Percentiles rank a stretch among this genome's conserved stretches.
These are phyloP conservation scores for Protula sp. DNA, from an alignment of 2,888 invertebrate species.

Conservation along the genomic window DNA sequence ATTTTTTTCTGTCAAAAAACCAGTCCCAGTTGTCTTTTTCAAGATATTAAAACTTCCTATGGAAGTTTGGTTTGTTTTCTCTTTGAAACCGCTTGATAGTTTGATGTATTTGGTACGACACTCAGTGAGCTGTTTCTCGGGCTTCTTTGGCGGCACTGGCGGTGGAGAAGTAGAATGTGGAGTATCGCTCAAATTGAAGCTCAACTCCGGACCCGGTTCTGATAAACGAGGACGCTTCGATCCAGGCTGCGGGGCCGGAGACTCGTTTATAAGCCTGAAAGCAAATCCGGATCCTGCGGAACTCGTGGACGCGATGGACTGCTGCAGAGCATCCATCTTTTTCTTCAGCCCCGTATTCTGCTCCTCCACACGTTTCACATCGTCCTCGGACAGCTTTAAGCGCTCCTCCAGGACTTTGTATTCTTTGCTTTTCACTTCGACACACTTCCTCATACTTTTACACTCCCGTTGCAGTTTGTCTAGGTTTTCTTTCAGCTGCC, in stretches of 20 bases:
- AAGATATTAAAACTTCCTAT: not conserved
- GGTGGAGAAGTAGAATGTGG: no score
- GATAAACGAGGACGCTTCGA: not conserved
- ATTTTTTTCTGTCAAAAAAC: not conserved
- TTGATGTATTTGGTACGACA: not conserved
- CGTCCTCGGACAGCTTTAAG: not conserved
- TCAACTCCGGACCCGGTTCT: not conserved
- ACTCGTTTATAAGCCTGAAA: not conserved
- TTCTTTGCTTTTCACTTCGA: not conserved
- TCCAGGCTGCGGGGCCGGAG: not conserved
- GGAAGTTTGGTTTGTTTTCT: not conserved
- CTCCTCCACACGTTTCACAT: not conserved
- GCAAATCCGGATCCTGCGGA: not conserved
- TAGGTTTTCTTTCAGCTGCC: not conserved
- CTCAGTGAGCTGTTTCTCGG: not conserved
- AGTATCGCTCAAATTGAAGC: no score
- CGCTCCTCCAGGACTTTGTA: not conserved
- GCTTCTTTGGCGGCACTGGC: no score
- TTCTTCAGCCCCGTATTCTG: not conserved
- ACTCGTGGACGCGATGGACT: not conserved
- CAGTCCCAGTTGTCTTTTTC: not conserved
- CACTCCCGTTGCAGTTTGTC: not conserved
- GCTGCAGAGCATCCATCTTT: not conserved
- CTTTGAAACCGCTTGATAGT: not conserved
- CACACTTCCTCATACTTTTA: not conserved